Base-by-base conservation (phyloP, 2,888 invertebrate genomes). In the Spilarctia lutea region DNA sequence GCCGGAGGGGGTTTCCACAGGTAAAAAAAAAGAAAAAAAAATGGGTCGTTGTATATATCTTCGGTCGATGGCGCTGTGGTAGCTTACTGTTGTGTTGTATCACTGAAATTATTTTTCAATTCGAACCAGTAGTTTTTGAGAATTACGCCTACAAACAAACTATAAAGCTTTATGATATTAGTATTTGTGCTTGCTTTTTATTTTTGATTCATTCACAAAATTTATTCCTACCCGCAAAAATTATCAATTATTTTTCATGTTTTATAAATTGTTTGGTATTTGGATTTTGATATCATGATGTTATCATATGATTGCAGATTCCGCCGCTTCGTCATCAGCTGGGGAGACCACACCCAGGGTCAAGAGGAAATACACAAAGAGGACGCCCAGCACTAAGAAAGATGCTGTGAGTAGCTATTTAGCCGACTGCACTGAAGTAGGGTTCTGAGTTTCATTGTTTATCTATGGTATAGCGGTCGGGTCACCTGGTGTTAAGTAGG, bases 361-460 rank as follows among this genome's bases (percentile, higher is more conserved):
- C 0, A 96, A 96, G 77, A 90, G 95, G 20, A 96, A 96, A 80
- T 96, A 96, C 75, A 95, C 95, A 0, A 95, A 95, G 68, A 85
- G 96, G 4, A 88, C 92, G 4, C 93, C 94, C 0, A 90, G 86
- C 70, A 78, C 91, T 2, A 94, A 93, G 86, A 94, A 93, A 65
- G 93, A 93, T 76, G 83, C 89, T 30, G 94, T 94, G 63, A 92
- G 94, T 91, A 68, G 48, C 30, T 35, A n/a, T 65, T 35, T 24
- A 52, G 4, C 24, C 0, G 52, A 52, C 11, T 56, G 8, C n/a
- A 56, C 0, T 56, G 24, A 24, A 24, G 24, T 39, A 39, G 24
- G 52, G 0, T 52, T 52, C 1, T 24, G 10, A 52, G 52, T 52
- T 52, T 52, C 2, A 10, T 24, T 52, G 7, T 4, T 18, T 52